These are phyloP conservation scores for Schizopygopsis pylzovi DNA, from an alignment of 2,797 vertebrate species.

Conservation along the genomic window DNA sequence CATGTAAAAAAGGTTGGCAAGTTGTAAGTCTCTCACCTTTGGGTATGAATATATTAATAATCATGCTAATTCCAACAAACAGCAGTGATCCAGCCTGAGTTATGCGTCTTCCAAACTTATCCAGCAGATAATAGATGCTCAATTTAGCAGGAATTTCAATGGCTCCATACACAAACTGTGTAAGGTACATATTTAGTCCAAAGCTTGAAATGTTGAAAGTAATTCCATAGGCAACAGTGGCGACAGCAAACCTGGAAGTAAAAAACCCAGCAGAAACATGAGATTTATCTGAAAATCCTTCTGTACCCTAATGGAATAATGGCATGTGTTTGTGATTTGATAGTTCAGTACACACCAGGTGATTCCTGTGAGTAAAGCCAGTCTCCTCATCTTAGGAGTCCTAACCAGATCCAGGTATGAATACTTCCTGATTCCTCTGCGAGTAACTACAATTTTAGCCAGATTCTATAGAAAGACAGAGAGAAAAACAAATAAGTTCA, in stretches of 20 bases:
- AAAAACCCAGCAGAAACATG: slow-evolving; percentile 72
- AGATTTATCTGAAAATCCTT: slow-evolving; percentile 68
- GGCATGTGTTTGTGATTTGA: slow-evolving; percentile 51
- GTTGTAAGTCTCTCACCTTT: slow-evolving; percentile 64
- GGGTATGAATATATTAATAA: slow-evolving; percentile 76
- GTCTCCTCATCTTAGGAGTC: slow-evolving; percentile 79
- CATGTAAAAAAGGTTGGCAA: background rate
- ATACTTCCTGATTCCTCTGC: slow-evolving; percentile 67
- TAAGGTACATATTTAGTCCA: slow-evolving; percentile 84
- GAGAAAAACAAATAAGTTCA: background rate
- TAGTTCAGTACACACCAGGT: slow-evolving; percentile 77
- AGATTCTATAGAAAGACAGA: slow-evolving; percentile 41
- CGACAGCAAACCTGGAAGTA: slow-evolving; percentile 83
- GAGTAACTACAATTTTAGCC: slow-evolving; percentile 61
- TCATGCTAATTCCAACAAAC: slow-evolving; percentile 70
- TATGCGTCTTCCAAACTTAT: slow-evolving; percentile 76
- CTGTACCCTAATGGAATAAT: too few relatives aligned
- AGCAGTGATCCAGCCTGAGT: slow-evolving; percentile 74
- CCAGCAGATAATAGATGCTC: slow-evolving; percentile 76
- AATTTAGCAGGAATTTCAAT: slow-evolving; percentile 88
- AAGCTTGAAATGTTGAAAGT: slow-evolving; percentile 86
- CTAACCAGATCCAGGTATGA: slow-evolving; percentile 84
- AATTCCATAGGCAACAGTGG: slow-evolving; percentile 85
- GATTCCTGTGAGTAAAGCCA: slow-evolving; percentile 78
- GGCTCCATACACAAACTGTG: slow-evolving; percentile 83